These are phyloP conservation scores for Lerista edwardsae DNA, from an alignment of 2,797 vertebrate genomes.

Conservation along the genomic window DNA sequence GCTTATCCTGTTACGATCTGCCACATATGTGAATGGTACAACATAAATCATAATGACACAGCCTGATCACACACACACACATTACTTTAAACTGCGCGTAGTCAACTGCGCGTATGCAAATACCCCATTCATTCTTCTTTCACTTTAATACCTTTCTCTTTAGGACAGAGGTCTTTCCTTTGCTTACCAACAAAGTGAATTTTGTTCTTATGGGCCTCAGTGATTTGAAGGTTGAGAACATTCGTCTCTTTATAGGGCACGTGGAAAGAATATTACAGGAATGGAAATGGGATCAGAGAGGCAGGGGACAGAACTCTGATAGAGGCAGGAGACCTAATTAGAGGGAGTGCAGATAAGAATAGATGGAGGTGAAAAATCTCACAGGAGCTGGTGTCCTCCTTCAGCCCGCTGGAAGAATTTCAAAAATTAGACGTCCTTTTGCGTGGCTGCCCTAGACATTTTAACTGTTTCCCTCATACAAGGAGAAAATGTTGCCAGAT, in stretches of 20 bases:
- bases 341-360: constrained; percentile 43
- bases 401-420: constrained; percentile 17
- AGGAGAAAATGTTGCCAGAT: background rate
- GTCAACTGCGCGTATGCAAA: no score
- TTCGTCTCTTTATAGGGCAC: constrained; percentile 45
- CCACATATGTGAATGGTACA: no score
- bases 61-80: no score
- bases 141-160: background rate
- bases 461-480: constrained; percentile 12
- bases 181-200: constrained; percentile 19
- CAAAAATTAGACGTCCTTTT: constrained; percentile 27
- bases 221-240: constrained; percentile 55
- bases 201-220: constrained; percentile 33
- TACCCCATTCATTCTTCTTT: no score
- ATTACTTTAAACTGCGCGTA: background rate
- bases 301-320: constrained; percentile 31
- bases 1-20: no score
- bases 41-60: no score
- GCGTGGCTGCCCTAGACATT: constrained; percentile 8
- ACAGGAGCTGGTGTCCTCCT: constrained; percentile 48
- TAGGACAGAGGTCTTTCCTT: background rate
- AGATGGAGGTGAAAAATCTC: constrained; percentile 57
- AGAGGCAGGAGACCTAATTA: constrained; percentile 65
- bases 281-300: constrained; percentile 61
- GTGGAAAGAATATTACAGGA: constrained; percentile 33